Evolutionary conservation across 1,140 invertebrate species (phyloP).

Genomic region (Hirudo medicinalis): DNA sequence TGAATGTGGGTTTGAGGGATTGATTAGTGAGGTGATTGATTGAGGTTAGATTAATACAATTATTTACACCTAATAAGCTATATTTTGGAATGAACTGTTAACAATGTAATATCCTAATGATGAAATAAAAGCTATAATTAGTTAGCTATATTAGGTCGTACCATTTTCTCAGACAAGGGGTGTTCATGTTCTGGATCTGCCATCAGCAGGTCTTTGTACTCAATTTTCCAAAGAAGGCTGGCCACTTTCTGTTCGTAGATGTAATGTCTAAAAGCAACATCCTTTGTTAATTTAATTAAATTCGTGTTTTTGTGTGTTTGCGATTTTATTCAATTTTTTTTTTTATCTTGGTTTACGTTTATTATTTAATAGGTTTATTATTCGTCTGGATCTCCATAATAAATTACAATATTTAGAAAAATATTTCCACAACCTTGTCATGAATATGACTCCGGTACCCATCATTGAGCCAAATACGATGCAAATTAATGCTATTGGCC

Average conservation of each 20-base stretch:
- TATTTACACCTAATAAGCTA: no score
- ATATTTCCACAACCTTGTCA: neutral
- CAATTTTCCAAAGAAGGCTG: slow-evolving; percentile 25
- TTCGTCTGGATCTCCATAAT: neutral
- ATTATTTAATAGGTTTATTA: no score
- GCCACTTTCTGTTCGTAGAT: slow-evolving; percentile 24
- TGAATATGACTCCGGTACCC: slow-evolving; percentile 9
- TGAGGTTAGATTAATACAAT: no score
- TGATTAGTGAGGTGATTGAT: no score
- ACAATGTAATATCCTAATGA: neutral
- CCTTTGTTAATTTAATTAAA: no score
- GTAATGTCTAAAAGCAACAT: slow-evolving; percentile 21
- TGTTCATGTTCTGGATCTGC: slow-evolving; percentile 20
- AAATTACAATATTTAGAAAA: no score
- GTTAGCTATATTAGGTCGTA: slow-evolving; percentile 1
- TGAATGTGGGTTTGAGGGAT: no score
- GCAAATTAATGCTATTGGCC: slow-evolving; percentile 14
- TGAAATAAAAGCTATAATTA: neutral
- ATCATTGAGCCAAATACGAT: slow-evolving; percentile 3
- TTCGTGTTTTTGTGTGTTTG: no score
- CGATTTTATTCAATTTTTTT: no score
- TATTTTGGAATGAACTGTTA: neutral
- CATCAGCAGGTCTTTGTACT: slow-evolving; percentile 22
- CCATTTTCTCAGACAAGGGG: slow-evolving; percentile 22
- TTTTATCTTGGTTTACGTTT: no score